Conservation (phyloP, 1,140 invertebrate species). For the Antheraea mylitta region DNA sequence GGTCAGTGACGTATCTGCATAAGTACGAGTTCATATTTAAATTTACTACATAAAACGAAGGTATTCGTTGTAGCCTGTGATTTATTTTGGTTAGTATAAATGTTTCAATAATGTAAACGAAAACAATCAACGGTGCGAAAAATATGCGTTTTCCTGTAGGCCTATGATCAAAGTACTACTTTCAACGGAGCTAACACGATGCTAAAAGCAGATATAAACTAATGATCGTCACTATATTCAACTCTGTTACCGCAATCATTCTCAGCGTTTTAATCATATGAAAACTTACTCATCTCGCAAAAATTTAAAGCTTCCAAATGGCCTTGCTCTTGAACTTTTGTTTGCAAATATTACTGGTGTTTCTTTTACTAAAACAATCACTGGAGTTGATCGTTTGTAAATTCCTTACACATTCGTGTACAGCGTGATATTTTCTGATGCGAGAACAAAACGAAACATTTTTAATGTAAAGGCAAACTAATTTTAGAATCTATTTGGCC, state of each 20-base stretch:
- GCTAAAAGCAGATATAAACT: not conserved
- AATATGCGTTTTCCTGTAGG: not conserved
- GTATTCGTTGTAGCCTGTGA: not conserved
- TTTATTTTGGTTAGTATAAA: not conserved
- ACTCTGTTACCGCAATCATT: not conserved
- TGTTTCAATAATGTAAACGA: not conserved
- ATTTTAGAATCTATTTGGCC: constrained; percentile 18
- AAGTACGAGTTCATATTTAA: no score
- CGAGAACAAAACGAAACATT: not conserved
- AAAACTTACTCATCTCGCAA: not conserved
- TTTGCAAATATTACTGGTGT: not conserved
- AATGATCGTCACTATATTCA: not conserved
- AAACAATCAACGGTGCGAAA: not conserved
- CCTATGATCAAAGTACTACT: not conserved
- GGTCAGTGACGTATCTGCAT: no score
- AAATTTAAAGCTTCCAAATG: not conserved
- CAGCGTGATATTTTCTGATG: not conserved
- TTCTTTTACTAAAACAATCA: constrained; percentile 3
- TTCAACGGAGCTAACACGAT: not conserved
- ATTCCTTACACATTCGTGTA: constrained; percentile 1
- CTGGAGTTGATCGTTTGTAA: constrained; percentile 1
- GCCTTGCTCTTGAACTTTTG: constrained; percentile 4
- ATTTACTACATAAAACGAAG: not conserved
- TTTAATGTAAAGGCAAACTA: not conserved
- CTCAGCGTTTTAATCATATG: not conserved